A percentile compares a stretch with the other conserved stretches of the same genome.
Conservation (phyloP, 2,797 vertebrate species). For the Anguilla marmorata region DNA sequence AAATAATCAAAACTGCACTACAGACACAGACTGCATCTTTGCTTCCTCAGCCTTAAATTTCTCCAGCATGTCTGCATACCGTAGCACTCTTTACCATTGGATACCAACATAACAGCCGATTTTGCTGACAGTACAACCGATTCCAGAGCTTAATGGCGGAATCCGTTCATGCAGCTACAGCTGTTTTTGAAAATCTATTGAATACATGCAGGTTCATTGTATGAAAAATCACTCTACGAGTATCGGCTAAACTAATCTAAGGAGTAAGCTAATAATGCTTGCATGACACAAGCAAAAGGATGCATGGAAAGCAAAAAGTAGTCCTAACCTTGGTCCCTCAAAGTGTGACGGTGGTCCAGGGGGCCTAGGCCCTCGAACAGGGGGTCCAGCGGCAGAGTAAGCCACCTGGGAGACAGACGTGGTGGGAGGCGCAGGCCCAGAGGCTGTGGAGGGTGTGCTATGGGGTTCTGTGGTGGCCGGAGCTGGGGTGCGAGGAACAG, state of each 20-base stretch:
- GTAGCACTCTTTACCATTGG: not conserved
- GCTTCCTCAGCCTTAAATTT: not conserved
- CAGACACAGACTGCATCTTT: too few relatives aligned
- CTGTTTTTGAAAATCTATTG: not conserved
- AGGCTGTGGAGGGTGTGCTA: not conserved
- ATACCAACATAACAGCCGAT: not conserved
- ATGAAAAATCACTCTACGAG: not conserved
- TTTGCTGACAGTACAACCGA: not conserved
- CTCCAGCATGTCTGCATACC: not conserved
- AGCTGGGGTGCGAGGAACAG: conserved; percentile 15
- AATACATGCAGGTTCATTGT: not conserved
- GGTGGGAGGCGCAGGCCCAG: conserved; percentile 45
- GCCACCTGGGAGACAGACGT: conserved; percentile 57
- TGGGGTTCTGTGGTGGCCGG: conserved; percentile 31
- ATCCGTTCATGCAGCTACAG: not conserved
- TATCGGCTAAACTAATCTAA: not conserved
- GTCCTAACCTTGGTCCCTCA: conserved; percentile 79
- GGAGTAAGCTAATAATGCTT: conserved; percentile 47
- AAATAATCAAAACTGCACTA: too few relatives aligned
- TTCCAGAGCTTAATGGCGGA: not conserved
- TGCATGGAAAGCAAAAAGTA: not conserved
- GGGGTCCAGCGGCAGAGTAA: conserved; percentile 46
- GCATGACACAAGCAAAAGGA: not conserved
- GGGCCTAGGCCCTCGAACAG: conserved; percentile 53
- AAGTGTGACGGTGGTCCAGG: conserved; percentile 73